phyloP scores from a whole-genome alignment of 30 jellyfish, hydroid and myxozoan species.

The Cassiopea andromeda region DNA sequence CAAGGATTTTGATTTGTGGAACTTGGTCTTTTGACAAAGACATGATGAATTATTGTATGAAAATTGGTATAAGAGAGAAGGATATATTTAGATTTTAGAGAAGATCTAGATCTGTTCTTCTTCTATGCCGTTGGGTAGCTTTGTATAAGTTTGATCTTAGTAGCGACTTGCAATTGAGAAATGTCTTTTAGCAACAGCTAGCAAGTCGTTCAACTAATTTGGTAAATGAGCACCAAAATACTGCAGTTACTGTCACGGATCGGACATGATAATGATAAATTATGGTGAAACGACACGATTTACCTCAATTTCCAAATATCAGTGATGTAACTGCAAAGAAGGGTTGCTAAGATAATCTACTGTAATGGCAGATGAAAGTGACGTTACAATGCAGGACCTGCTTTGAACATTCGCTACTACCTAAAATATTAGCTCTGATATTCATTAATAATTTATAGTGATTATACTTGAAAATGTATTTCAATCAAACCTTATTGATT shows the following conservation, averaged over 20 bases:
- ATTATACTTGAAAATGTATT: neutral
- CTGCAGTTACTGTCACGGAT: no score
- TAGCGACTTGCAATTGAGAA: no score
- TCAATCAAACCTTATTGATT: neutral
- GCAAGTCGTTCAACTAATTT: no score
- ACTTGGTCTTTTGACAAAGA: slow-evolving; percentile 60
- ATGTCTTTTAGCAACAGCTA: no score
- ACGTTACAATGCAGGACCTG: neutral
- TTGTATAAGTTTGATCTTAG: neutral
- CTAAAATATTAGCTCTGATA: neutral
- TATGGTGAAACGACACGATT: no score
- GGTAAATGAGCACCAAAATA: no score
- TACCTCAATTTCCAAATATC: no score
- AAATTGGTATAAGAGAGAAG: slow-evolving; percentile 31
- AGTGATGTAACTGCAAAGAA: no score
- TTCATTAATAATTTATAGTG: neutral
- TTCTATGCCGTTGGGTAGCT: neutral
- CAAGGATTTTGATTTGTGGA: slow-evolving; percentile 60
- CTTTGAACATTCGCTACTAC: neutral
- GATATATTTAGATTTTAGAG: slow-evolving; percentile 34
- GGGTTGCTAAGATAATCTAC: no score
- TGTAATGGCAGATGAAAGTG: neutral
- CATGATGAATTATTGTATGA: slow-evolving; percentile 34
- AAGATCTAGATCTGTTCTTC: neutral
- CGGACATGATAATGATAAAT: no score